Base-by-base conservation (phyloP, 2,113 vertebrate genomes). In the Aythya baeri region DNA sequence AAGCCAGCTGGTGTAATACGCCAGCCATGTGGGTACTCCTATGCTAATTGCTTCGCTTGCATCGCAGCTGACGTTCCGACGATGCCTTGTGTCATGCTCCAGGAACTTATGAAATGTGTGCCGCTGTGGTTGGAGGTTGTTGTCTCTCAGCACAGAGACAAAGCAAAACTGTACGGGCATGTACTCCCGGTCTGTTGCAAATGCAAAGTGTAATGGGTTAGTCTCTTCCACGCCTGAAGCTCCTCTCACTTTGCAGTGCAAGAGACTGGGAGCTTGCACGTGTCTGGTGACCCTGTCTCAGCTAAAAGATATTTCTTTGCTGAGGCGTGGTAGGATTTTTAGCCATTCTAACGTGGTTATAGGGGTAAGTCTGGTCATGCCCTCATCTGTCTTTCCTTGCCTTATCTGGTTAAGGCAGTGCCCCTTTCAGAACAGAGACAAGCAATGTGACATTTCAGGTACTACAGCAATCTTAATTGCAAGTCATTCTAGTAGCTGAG, bases 361-460 rank as follows among this genome's bases (percentile, higher is more conserved):
- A 50, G 43, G 85, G 85, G 38, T 92, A 88, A 85, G 74, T 58
- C 70, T 93, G 79, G 86, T 91, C 87, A 76, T 91, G 91, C 49
- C 88, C 77, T 91, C 44, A 2, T 71, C 14, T 9, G 44, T 80
- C 74, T 86, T 18, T 68, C 62, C 81, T 73, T 78, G 83, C 57
- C 55, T 92, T 79, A 54, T 73, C 90, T 70, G 66, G 54, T 83
- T 73, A 86, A 89, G 80, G 67, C 50, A 73, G 49, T 84, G 74
- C 23, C 73, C 88, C 41, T 93, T 83, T 73, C 86, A 89, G 92
- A 92, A 50, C 21, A 84, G 70, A 68, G 70, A 62, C 86, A 82
- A 86, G 86, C 74, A 82, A 88, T 84, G 92, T 90, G 88, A 91
- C 86, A 91, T 93, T 94, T 95, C 94, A 86, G 80, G 93, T 86